These are phyloP conservation scores for zebrafish (Danio rerio) DNA, from an alignment of 2,113 vertebrate species.

Conservation along the genomic window DNA sequence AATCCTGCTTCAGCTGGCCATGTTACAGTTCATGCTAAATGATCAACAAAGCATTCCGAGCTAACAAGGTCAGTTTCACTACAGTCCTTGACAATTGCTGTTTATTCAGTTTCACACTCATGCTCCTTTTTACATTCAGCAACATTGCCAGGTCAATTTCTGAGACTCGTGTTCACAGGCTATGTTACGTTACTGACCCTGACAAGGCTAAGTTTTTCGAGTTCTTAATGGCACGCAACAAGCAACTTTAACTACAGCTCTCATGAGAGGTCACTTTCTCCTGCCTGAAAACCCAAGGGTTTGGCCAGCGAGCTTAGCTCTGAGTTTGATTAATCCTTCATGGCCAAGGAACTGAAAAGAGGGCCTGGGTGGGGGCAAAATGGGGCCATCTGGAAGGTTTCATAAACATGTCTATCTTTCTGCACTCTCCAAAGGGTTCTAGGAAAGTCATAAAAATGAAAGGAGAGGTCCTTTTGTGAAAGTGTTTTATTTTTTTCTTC, in stretches of 20 bases:
- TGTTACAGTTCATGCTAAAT: conserved; percentile 1
- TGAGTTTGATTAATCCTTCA: conserved; percentile 81
- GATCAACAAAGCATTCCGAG: conserved; percentile 27
- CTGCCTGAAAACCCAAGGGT: conserved; percentile 64
- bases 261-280: conserved; percentile 28
- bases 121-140: not conserved
- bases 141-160: not conserved
- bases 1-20: not conserved
- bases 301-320: conserved; percentile 72
- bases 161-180: not conserved
- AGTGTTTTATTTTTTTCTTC: conserved; percentile 63
- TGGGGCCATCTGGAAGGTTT: conserved; percentile 81
- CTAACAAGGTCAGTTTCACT: conserved; percentile 34
- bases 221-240: conserved; percentile 7
- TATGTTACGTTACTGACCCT: conserved; percentile 21
- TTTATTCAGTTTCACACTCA: not conserved
- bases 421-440: conserved; percentile 79
- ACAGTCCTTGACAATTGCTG: conserved; percentile 10
- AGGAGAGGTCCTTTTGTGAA: conserved; percentile 73
- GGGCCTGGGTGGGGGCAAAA: conserved; percentile 68
- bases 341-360: conserved; percentile 75
- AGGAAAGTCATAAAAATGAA: conserved; percentile 82
- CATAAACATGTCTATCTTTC: conserved; percentile 83
- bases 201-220: conserved; percentile 25
- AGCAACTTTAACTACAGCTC: conserved; percentile 25